Percentiles rank a stretch among this genome's conserved stretches.
Evolutionary conservation across 2,888 invertebrate species (phyloP).

Genomic region (Dascillus cervinus): DNA sequence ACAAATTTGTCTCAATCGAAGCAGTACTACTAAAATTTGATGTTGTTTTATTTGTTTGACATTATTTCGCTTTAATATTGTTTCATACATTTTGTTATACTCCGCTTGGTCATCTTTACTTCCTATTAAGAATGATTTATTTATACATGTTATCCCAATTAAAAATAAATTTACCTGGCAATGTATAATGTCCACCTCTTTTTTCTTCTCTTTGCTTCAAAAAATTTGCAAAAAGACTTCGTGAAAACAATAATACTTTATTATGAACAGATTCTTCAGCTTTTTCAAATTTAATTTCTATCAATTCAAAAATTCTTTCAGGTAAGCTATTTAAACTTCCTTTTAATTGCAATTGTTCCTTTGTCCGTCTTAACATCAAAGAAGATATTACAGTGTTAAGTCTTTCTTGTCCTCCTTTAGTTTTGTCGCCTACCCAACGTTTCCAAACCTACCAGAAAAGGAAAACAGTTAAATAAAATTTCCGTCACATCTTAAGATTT

Average conservation of each 20-base stretch:
- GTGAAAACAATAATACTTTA: slow-evolving; percentile 62
- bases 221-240: slow-evolving; percentile 68
- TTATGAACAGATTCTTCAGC: slow-evolving; percentile 75
- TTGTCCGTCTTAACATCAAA: slow-evolving; percentile 81
- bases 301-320: slow-evolving; percentile 47
- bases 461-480: slow-evolving; percentile 78
- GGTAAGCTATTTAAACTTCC: slow-evolving; percentile 60
- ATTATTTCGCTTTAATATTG: slow-evolving; percentile 53
- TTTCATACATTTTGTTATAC: slow-evolving; percentile 57
- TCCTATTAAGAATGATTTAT: slow-evolving; percentile 1
- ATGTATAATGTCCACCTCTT: neutral
- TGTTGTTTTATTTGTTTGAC: slow-evolving; percentile 45
- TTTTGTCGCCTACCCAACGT: slow-evolving; percentile 83
- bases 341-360: slow-evolving; percentile 61
- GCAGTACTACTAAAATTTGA: slow-evolving; percentile 69
- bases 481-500: too few relatives aligned
- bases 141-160: neutral
- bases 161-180: neutral
- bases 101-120: slow-evolving; percentile 29
- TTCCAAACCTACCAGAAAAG: slow-evolving; percentile 84
- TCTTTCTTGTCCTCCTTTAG: slow-evolving; percentile 67
- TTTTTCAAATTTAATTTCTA: slow-evolving; percentile 55
- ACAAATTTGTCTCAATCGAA: slow-evolving; percentile 82
- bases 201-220: slow-evolving; percentile 60
- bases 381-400: slow-evolving; percentile 79